These are phyloP conservation scores for Drosophila pandora DNA, from an alignment of 1,140 invertebrate species.

Conservation along the genomic window DNA sequence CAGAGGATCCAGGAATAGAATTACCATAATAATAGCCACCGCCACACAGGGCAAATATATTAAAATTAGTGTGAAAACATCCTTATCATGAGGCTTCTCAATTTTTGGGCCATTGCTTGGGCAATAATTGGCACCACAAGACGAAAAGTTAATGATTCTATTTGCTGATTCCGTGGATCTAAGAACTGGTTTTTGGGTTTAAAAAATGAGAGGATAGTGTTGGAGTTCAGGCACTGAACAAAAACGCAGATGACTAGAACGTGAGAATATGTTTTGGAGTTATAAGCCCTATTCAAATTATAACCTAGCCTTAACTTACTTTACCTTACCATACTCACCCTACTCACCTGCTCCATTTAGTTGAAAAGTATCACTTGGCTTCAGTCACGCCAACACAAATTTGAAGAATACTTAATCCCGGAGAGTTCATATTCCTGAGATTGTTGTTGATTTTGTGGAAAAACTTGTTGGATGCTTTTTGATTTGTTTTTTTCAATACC, in stretches of 20 bases:
- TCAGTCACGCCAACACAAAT: background rate
- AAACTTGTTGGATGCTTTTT: background rate
- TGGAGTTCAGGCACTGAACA: too few species aligned
- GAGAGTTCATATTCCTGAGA: background rate
- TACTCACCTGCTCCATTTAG: conserved; percentile 3
- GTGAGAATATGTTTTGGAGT: background rate
- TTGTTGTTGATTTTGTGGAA: conserved; percentile 1
- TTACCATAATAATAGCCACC: background rate
- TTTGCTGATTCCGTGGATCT: background rate
- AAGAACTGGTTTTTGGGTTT: background rate
- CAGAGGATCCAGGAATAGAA: background rate
- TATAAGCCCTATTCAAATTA: background rate
- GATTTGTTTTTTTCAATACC: background rate
- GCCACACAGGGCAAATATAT: background rate
- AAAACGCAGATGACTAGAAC: background rate
- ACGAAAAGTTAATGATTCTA: background rate
- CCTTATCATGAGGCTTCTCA: background rate
- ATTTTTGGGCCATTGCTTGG: background rate
- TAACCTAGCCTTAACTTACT: too few species aligned
- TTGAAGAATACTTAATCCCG: background rate
- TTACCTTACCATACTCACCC: background rate
- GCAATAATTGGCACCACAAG: background rate
- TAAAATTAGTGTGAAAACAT: background rate
- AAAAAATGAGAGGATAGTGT: background rate
- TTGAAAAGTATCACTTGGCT: conserved; percentile 6